Percentiles rank a stretch among this genome's conserved stretches.
These are phyloP conservation scores for Cephonodes hylas DNA, from an alignment of 2,888 invertebrate species.

Conservation along the genomic window DNA sequence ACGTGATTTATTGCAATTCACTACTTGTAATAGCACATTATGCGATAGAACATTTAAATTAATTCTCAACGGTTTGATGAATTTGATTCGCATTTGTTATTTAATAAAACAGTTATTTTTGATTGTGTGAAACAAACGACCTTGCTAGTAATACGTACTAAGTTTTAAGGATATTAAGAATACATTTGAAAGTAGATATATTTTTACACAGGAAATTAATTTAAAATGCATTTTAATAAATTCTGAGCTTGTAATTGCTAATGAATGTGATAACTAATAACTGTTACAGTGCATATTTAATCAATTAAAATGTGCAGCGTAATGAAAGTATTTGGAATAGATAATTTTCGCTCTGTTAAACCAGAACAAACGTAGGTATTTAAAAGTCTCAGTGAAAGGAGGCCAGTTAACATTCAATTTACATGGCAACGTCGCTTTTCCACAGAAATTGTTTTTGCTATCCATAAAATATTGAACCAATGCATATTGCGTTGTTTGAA, in stretches of 20 bases:
- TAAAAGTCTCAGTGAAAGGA: conserved; percentile 32
- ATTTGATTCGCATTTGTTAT: neutral
- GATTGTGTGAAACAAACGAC: neutral
- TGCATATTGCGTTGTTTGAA: neutral
- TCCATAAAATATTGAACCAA: neutral
- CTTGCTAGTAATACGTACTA: neutral
- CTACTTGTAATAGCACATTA: neutral
- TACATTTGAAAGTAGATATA: neutral
- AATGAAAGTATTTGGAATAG: conserved; percentile 24
- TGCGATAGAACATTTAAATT: neutral
- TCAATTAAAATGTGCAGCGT: conserved; percentile 24
- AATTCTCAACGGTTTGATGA: neutral
- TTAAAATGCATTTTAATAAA: neutral
- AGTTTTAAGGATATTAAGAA: neutral
- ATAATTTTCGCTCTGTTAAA: conserved; percentile 40
- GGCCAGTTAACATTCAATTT: conserved; percentile 30
- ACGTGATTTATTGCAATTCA: neutral
- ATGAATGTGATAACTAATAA: neutral
- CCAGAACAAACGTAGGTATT: conserved; percentile 29
- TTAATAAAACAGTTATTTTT: neutral
- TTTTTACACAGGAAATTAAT: neutral
- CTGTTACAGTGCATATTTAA: conserved; percentile 16
- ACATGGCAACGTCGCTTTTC: conserved; percentile 8
- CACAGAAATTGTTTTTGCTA: neutral
- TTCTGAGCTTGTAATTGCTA: neutral